Percentiles rank a stretch among this genome's conserved stretches.
These are phyloP conservation scores for Steinernema khuongi DNA, from an alignment of 1,140 invertebrate genomes.

Conservation along the genomic window DNA sequence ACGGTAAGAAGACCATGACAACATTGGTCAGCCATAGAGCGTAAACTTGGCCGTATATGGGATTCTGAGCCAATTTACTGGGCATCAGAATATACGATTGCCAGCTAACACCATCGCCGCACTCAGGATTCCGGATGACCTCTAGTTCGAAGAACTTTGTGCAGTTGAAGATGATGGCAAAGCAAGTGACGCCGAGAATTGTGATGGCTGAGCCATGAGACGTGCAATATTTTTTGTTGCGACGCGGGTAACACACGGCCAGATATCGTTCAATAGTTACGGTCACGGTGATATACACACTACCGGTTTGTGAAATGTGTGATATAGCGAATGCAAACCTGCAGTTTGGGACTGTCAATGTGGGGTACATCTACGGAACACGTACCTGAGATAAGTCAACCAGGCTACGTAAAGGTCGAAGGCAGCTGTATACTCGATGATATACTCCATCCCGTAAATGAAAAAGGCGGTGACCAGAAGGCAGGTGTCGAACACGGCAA, in stretches of 20 bases:
- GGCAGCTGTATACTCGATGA: constrained; percentile 73
- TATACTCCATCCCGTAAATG: constrained; percentile 72
- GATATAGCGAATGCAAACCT: constrained; percentile 76
- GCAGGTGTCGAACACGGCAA: constrained; percentile 82
- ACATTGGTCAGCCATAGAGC: constrained; percentile 43
- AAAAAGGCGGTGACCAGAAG: constrained; percentile 78
- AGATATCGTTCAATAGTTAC: constrained; percentile 92
- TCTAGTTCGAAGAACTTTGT: constrained; percentile 66
- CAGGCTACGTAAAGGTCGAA: constrained; percentile 72
- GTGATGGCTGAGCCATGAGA: constrained; percentile 66
- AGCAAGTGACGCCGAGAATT: constrained; percentile 67
- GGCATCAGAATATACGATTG: constrained; percentile 67
- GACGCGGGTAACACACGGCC: constrained; percentile 86
- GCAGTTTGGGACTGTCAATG: neutral
- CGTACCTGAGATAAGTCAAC: constrained; percentile 70
- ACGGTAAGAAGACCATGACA: constrained; percentile 46
- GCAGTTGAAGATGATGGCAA: constrained; percentile 80
- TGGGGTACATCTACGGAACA: neutral
- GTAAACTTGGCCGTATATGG: constrained; percentile 65
- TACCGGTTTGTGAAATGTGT: constrained; percentile 78
- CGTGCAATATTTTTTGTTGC: constrained; percentile 79
- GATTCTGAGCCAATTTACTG: constrained; percentile 71
- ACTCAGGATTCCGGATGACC: constrained; percentile 38
- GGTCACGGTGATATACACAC: constrained; percentile 86
- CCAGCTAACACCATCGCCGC: constrained; percentile 40